Evolutionary conservation across 2,113 vertebrate species (phyloP), one percentile per base, ranked within the genome.

Genomic region (Urocynchramus pylzowi): DNA sequence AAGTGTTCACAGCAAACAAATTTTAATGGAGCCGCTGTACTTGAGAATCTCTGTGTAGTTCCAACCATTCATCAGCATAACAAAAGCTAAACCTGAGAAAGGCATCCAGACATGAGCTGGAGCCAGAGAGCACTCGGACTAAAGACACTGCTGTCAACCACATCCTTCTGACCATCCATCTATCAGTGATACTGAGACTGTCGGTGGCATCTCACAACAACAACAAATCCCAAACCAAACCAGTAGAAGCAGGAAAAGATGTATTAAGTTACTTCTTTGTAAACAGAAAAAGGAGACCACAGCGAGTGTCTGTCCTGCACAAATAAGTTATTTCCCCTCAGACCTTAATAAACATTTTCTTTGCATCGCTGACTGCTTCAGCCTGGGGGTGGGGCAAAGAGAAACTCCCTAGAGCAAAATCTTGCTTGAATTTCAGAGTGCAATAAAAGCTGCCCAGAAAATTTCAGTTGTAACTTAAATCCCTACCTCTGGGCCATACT

Each of bases 281-380:
- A 96, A 98, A 97, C 95, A 98, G 95, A 97, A 97, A 70, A 97
- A 92, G 93, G 96, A 98, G 96, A 74, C 64, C 67, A 54, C 33
- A 78, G 76, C 9, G 14, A 97, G 83, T 1, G 26, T 84, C 77
- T 83, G 60, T 86, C 91, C 95, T 77, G 74, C 3, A 3, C 88
- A 97, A 96, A 80, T 90, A 97, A 97, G 94, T 95, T 97, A 94
- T 97, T 98, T 95, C 89, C 93, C 97, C 96, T 97, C 53, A 64
- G 97, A 97, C 95, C 95, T 98, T 88, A 83, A 81, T 86, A 97
- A 97, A 84, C 30, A 60, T 93, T 79, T 75, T 69, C 70, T 84
- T 64, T 69, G 80, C 80, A 93, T 84, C 60, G 13, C 56, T 56
- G 49, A 79, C 57, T 92, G 45, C 71, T 93, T 42, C 28, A 16